phyloP scores from a whole-genome alignment of 2,113 vertebrate species.

The Osmerus eperlanus region DNA sequence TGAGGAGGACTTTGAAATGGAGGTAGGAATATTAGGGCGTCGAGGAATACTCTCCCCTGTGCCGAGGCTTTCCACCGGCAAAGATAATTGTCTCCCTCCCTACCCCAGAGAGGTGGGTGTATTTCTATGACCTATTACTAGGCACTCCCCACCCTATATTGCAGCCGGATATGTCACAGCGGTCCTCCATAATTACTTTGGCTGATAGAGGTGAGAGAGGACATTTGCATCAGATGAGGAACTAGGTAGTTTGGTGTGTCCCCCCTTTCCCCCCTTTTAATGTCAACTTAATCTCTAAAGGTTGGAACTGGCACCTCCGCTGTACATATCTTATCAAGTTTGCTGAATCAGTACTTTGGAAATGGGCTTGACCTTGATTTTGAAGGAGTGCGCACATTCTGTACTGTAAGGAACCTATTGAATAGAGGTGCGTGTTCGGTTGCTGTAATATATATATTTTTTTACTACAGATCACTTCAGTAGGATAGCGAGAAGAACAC shows the following conservation, averaged over 20 bases:
- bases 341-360: constrained; percentile 60
- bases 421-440: constrained; percentile 21
- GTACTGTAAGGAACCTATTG: not conserved
- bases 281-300: constrained; percentile 68
- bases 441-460: not conserved
- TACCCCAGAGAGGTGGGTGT: constrained; percentile 54
- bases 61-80: constrained; percentile 34
- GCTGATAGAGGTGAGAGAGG: constrained; percentile 69
- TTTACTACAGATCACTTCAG: too few relatives aligned
- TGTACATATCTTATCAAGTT: constrained; percentile 35
- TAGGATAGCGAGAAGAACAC: too few relatives aligned
- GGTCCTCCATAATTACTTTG: constrained; percentile 72
- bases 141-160: constrained; percentile 43
- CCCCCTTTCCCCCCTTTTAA: constrained; percentile 56
- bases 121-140: constrained; percentile 63
- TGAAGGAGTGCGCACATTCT: constrained; percentile 5
- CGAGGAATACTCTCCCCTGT: constrained; percentile 42
- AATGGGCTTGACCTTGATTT: constrained; percentile 64
- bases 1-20: constrained; percentile 18
- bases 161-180: constrained; percentile 52
- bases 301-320: constrained; percentile 47
- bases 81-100: constrained; percentile 63
- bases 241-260: constrained; percentile 29
- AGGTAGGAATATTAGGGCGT: not conserved
- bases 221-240: constrained; percentile 65